Conservation (phyloP, 2,888 invertebrate genomes). For the Standfussiana lucernea region DNA sequence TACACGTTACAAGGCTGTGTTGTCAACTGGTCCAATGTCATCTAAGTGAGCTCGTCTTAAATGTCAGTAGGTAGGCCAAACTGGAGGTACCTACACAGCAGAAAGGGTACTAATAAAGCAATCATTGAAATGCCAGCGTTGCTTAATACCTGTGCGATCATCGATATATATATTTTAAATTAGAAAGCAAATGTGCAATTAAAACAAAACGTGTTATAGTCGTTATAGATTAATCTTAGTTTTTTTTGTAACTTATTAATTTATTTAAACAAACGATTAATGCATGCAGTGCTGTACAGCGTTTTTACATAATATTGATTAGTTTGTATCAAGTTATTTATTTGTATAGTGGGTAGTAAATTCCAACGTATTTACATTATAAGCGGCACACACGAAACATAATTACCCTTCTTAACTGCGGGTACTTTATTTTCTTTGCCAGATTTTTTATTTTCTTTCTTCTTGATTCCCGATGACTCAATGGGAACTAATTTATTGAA, state of each 20-base stretch:
- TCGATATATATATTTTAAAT: slow-evolving; percentile 59
- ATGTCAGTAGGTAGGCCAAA: slow-evolving; percentile 82
- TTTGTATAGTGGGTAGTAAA: slow-evolving; percentile 50
- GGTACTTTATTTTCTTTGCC: slow-evolving; percentile 86
- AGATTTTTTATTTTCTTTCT: slow-evolving; percentile 84
- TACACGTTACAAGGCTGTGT: slow-evolving; percentile 77
- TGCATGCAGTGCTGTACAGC: slow-evolving; percentile 62
- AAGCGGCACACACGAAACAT: slow-evolving; percentile 79
- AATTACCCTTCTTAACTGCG: slow-evolving; percentile 85
- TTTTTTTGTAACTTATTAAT: slow-evolving; percentile 41
- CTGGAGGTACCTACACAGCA: slow-evolving; percentile 63
- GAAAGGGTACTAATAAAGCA: slow-evolving; percentile 74
- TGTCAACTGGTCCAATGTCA: slow-evolving; percentile 82
- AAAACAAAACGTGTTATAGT: slow-evolving; percentile 47
- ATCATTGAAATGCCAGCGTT: slow-evolving; percentile 73
- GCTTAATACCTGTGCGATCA: slow-evolving; percentile 69
- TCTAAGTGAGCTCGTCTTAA: slow-evolving; percentile 79
- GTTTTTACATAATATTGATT: slow-evolving; percentile 49
- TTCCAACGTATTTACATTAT: slow-evolving; percentile 56
- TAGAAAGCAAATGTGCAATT: slow-evolving; percentile 51
- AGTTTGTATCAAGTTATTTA: slow-evolving; percentile 38
- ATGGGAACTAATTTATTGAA: slow-evolving; percentile 77
- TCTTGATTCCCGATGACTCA: slow-evolving; percentile 81
- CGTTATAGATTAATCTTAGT: slow-evolving; percentile 29
- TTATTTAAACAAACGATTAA: slow-evolving; percentile 40